These are phyloP conservation scores for Pyrrhia umbra DNA, from an alignment of 2,888 invertebrate genomes.

Conservation along the genomic window DNA sequence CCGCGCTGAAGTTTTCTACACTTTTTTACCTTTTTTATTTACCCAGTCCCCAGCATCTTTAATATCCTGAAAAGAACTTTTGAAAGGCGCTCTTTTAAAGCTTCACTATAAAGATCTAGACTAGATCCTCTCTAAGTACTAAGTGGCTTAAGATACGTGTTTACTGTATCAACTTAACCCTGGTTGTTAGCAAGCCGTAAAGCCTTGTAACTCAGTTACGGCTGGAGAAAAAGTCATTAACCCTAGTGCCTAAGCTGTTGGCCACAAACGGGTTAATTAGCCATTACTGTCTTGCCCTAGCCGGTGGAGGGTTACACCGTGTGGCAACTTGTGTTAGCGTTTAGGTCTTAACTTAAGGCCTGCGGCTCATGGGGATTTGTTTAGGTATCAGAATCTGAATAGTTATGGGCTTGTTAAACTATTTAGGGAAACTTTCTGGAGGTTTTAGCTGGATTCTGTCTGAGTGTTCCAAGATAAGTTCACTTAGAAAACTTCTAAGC, in stretches of 20 bases:
- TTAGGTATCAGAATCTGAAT: neutral
- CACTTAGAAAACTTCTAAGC: neutral
- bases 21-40: conserved; percentile 10
- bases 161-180: conserved; percentile 45
- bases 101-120: conserved; percentile 13
- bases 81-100: conserved; percentile 7
- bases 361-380: conserved; percentile 15
- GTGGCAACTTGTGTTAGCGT: conserved; percentile 11
- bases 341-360: conserved; percentile 34
- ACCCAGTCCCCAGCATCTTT: conserved; percentile 7
- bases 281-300: conserved; percentile 25
- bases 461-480: neutral
- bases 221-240: conserved; percentile 59
- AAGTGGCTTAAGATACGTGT: conserved; percentile 35
- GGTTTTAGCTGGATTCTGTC: neutral
- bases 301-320: conserved; percentile 20
- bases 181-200: conserved; percentile 38
- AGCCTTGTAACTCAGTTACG: conserved; percentile 50
- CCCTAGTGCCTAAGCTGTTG: conserved; percentile 29
- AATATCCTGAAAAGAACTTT: neutral
- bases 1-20: conserved; percentile 4
- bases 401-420: conserved; percentile 3
- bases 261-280: conserved; percentile 54
- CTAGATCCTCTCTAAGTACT: conserved; percentile 22
- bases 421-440: neutral